phyloP scores from a whole-genome alignment of 1,140 invertebrate genomes.

The Drosophila grimshawi region DNA sequence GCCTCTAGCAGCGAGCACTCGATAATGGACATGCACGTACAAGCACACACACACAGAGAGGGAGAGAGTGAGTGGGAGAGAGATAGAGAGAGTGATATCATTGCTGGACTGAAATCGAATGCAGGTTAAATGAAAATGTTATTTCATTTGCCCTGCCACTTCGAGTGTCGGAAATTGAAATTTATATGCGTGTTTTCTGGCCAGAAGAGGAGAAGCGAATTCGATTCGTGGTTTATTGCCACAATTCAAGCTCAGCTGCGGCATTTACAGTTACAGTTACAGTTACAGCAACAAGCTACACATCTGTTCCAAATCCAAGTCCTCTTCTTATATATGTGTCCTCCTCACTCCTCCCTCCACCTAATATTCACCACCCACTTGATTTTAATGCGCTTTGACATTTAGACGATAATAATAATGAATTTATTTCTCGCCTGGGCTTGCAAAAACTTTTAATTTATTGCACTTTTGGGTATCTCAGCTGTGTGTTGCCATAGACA shows the following conservation, averaged over 20 bases:
- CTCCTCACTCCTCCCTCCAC: background rate
- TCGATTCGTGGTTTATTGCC: conserved; percentile 80
- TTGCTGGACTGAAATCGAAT: conserved; percentile 68
- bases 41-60: conserved; percentile 22
- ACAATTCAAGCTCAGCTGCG: conserved; percentile 73
- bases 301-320: conserved; percentile 26
- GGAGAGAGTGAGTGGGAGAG: background rate
- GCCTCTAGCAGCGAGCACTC: conserved; percentile 18
- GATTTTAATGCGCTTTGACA: conserved; percentile 75
- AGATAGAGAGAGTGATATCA: conserved; percentile 16
- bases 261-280: conserved; percentile 32
- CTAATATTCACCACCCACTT: conserved; percentile 29
- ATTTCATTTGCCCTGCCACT: conserved; percentile 84
- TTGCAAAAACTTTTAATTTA: conserved; percentile 66
- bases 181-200: conserved; percentile 83
- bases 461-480: conserved; percentile 59
- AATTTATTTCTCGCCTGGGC: conserved; percentile 66
- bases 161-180: conserved; percentile 84
- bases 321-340: conserved; percentile 8
- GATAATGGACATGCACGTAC: conserved; percentile 57
- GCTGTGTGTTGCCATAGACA: conserved; percentile 47
- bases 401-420: conserved; percentile 77
- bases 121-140: conserved; percentile 84
- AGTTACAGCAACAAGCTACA: conserved; percentile 3
- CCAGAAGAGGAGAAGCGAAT: conserved; percentile 63